phyloP scores from a whole-genome alignment of 2,113 vertebrate genomes.

The Crotophaga sulcirostris region DNA sequence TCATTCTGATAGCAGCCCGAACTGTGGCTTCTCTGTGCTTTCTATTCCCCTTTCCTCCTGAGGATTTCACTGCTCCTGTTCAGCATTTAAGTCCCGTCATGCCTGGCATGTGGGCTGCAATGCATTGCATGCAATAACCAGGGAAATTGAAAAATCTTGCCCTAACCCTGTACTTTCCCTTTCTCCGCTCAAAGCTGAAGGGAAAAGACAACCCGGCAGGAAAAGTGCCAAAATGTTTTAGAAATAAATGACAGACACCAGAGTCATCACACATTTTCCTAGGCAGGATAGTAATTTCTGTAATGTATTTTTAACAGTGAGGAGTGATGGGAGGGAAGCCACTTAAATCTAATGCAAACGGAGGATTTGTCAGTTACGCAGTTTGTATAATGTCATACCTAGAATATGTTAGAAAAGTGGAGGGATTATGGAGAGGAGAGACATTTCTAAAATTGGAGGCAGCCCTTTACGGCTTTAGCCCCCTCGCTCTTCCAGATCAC shows the following conservation, averaged over 20 bases:
- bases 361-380: conserved; percentile 67
- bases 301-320: conserved; percentile 70
- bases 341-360: conserved; percentile 64
- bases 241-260: conserved; percentile 69
- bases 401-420: conserved; percentile 48
- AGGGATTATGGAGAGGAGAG: conserved; percentile 50
- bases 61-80: background rate
- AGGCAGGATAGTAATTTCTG: conserved; percentile 70
- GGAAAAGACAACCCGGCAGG: conserved; percentile 13
- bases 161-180: background rate
- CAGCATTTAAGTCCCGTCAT: background rate
- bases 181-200: background rate
- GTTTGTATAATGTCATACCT: conserved; percentile 48
- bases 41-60: background rate
- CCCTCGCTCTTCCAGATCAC: conserved; percentile 13
- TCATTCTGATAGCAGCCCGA: background rate
- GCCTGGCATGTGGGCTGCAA: background rate
- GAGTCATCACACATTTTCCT: conserved; percentile 49
- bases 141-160: conserved; percentile 4
- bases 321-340: conserved; percentile 56
- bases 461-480: conserved; percentile 23
- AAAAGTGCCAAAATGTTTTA: conserved; percentile 73
- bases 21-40: background rate
- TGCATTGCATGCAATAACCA: background rate
- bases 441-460: conserved; percentile 39